Evolutionary conservation across 2,113 vertebrate genomes (phyloP).

Genomic region (Heloderma charlesbogerti): DNA sequence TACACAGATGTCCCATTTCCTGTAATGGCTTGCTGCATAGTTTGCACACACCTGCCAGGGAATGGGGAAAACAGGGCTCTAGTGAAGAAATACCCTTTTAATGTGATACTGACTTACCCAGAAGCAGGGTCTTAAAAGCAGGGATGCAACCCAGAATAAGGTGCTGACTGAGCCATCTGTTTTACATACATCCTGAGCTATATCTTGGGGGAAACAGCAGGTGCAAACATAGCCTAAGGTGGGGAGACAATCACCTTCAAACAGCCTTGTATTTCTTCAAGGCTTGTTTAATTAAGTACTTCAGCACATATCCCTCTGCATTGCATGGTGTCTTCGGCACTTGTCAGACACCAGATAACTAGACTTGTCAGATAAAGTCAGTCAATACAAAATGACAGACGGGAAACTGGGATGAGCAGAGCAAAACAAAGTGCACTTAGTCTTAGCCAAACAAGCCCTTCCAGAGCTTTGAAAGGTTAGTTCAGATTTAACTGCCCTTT

Average conservation of each 20-base stretch:
- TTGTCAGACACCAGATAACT: constrained; percentile 62
- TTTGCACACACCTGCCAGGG: not conserved
- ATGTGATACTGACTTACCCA: not conserved
- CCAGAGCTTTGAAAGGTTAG: constrained; percentile 34
- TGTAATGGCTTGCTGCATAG: not conserved
- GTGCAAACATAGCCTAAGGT: not conserved
- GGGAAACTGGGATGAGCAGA: constrained; percentile 31
- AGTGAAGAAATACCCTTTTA: not conserved
- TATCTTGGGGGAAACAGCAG: constrained; percentile 6
- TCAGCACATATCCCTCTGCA: constrained; percentile 39
- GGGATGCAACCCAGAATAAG: not conserved
- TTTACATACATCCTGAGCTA: not conserved
- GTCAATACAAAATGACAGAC: constrained; percentile 13
- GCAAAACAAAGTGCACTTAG: constrained; percentile 22
- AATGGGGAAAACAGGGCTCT: not conserved
- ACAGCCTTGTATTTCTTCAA: constrained; percentile 35
- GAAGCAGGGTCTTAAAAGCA: not conserved
- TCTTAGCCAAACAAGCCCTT: constrained; percentile 11
- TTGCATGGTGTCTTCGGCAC: constrained; percentile 25
- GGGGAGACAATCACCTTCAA: not conserved
- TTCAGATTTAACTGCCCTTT: constrained; percentile 15
- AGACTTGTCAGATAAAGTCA: constrained; percentile 42
- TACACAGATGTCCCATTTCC: not conserved
- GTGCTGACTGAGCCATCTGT: not conserved
- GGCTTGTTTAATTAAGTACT: constrained; percentile 61